Evolutionary conservation across 2,888 invertebrate genomes (phyloP), one percentile per base, ranked within the genome.

Genomic region (Panorpa germanica): DNA sequence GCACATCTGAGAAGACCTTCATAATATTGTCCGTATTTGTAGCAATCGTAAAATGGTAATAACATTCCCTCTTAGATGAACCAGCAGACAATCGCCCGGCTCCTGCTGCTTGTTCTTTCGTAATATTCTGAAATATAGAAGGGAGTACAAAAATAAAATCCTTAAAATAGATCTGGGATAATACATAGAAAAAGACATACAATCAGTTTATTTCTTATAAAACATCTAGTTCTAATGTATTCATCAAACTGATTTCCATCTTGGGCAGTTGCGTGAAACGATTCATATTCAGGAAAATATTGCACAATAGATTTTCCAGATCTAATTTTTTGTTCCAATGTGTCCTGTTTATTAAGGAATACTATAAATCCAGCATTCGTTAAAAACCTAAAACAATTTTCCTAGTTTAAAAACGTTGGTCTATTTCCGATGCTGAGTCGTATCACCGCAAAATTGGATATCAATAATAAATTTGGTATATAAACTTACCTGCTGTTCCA

Each of bases 321-420:
- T n/a, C 63, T 52, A 28, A 82, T 61, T 51, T 83, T 83, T 27
- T 62, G 59, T 39, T 71, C 63, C 29, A 83, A 55, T 3, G 78
- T 53, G 46, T 83, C 82, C 45, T 80, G 78, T 47, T 83, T 83
- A 50, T 83, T 83, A 20, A 83, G 59, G 50, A 83, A 83, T 6
- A 83, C 66, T 28, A 83, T 77, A 22, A 82, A 55, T 3, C 80
- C 81, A 0, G 80, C 71, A 38, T 70, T 66, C 34, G 72, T 53
- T 0, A 83, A 60, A 45, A 76, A 83, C 37, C 75, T 75, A 23
- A 11, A 17, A 7, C 3, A 14, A 5, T 3, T 15, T 27, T 27
- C 11, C 10, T 27, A 4, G 6, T 7, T 23, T 7, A 23, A 10
- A 23, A 23, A 10, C 53, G 45, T 41, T 53, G n/a, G n/a, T n/a